Conservation (phyloP, 2,113 vertebrate species). For the Pluvianellus socialis region DNA sequence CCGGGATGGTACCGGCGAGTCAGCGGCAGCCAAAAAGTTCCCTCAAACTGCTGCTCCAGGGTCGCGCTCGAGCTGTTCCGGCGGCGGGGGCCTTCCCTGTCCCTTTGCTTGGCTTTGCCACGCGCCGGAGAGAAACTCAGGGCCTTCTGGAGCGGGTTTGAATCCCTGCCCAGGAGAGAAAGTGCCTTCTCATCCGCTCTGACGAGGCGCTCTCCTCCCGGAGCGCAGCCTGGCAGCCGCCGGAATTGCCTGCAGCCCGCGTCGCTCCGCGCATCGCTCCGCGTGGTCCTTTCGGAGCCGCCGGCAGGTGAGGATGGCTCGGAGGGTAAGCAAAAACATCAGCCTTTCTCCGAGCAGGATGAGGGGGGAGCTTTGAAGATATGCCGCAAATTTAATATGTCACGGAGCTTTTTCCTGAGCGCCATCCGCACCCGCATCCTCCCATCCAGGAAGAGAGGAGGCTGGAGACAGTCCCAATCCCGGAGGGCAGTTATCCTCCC, state of each 20-base stretch:
- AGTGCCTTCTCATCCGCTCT: conserved; percentile 44
- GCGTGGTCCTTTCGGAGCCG: accelerated
- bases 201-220: not conserved
- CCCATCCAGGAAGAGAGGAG: no score
- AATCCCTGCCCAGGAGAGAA: not conserved
- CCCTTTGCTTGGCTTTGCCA: not conserved
- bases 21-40: not conserved
- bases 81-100: accelerated
- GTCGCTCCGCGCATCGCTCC: not conserved
- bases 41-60: not conserved
- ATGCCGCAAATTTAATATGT: not conserved
- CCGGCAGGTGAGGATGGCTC: not conserved
- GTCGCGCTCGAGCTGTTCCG: not conserved
- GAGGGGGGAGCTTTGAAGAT: not conserved
- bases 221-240: not conserved
- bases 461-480: not conserved
- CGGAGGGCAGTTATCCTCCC: accelerated
- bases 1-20: accelerated
- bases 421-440: not conserved
- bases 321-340: not conserved
- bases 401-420: not conserved
- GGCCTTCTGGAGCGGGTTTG: not conserved
- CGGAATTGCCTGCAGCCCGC: not conserved
- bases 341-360: accelerated
- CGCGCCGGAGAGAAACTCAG: accelerated